Conservation (phyloP, 2,113 vertebrate species). For the Mystacornis crossleyi region DNA sequence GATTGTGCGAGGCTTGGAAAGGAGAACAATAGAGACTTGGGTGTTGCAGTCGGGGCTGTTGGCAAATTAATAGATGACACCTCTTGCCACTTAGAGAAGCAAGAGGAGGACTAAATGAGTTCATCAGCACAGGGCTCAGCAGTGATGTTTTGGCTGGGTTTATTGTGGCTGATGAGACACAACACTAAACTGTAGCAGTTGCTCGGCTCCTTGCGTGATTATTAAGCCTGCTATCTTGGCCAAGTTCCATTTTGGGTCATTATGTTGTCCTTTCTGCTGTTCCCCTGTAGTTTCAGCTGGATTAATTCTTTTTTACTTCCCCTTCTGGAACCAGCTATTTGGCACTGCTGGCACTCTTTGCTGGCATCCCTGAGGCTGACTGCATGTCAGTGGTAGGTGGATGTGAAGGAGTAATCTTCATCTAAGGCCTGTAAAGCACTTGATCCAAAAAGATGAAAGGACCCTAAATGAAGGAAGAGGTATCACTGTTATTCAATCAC, state of each 20-base stretch:
- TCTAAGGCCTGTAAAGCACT: conserved; percentile 29
- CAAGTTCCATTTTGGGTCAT: conserved; percentile 44
- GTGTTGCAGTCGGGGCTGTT: not conserved
- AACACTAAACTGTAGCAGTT: conserved; percentile 31
- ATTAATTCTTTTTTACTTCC: conserved; percentile 35
- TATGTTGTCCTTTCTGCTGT: conserved; percentile 48
- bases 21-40: conserved; percentile 1
- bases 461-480: not conserved
- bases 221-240: conserved; percentile 27
- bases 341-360: conserved; percentile 7
- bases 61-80: conserved; percentile 64
- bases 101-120: not conserved
- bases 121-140: not conserved
- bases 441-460: conserved; percentile 57
- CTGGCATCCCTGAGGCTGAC: conserved; percentile 26
- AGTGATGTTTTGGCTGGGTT: conserved; percentile 7
- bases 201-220: conserved; percentile 11
- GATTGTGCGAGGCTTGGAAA: conserved; percentile 4
- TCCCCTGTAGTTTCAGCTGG: conserved; percentile 36
- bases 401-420: conserved; percentile 14
- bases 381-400: conserved; percentile 9
- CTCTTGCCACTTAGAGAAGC: conserved; percentile 52
- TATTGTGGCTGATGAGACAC: not conserved
- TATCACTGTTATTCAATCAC: conserved; percentile 14
- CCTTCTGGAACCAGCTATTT: conserved; percentile 4